These are phyloP conservation scores for Phrynocephalus guinanensis DNA, from an alignment of 2,797 vertebrate species.

Conservation along the genomic window DNA sequence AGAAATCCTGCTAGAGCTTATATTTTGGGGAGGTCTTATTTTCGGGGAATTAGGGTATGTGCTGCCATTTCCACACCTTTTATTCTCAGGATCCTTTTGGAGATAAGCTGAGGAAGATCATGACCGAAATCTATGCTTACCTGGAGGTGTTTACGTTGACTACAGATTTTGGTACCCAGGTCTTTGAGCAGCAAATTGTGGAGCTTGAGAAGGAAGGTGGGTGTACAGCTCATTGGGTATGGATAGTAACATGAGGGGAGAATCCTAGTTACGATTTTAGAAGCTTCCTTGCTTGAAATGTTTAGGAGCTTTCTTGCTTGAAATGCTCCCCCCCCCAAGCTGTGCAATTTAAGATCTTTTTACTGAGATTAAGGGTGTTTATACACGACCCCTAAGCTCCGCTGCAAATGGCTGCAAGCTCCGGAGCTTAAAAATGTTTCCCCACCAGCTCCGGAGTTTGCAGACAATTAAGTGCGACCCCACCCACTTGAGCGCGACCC, in stretches of 20 bases:
- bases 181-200: conserved; percentile 88
- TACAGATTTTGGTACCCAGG: conserved; percentile 84
- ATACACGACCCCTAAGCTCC: too few relatives aligned
- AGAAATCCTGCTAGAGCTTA: too few relatives aligned
- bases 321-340: too few relatives aligned
- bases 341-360: neutral
- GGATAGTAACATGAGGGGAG: too few relatives aligned
- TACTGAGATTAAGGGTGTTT: too few relatives aligned
- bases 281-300: neutral
- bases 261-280: neutral
- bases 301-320: too few relatives aligned
- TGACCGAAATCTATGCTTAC: conserved; percentile 84
- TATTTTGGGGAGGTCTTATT: too few relatives aligned
- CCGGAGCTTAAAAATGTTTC: too few relatives aligned
- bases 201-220: conserved; percentile 84
- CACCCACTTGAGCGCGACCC: too few relatives aligned
- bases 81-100: conserved; percentile 89
- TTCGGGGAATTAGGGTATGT: neutral
- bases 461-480: too few relatives aligned
- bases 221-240: neutral
- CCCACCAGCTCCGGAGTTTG: too few relatives aligned
- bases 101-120: conserved; percentile 83
- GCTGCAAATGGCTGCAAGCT: too few relatives aligned
- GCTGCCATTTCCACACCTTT: neutral
- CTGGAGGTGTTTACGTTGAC: conserved; percentile 60